A percentile compares a stretch with the other conserved stretches of the same genome.
Evolutionary conservation across 2,888 invertebrate species (phyloP).

Genomic region (Chrysina gloriosa): DNA sequence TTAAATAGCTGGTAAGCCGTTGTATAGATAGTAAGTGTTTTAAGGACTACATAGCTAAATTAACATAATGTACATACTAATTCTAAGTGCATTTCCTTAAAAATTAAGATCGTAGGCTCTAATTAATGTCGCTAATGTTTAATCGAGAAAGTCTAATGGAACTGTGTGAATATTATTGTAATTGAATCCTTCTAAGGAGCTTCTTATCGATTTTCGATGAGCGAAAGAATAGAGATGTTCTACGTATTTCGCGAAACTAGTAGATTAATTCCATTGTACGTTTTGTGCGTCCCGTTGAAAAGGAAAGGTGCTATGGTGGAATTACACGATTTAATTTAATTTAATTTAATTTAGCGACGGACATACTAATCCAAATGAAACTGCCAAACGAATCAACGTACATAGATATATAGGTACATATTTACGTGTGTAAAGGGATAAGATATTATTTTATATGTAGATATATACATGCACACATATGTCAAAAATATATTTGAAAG

Average conservation of each 20-base stretch:
- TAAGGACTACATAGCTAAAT: conserved; percentile 5
- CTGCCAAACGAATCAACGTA: conserved; percentile 31
- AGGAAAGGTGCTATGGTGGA: conserved; percentile 30
- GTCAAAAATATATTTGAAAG: too few species aligned
- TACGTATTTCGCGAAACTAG: conserved; percentile 1
- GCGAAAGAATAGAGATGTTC: not conserved
- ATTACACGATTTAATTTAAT: not conserved
- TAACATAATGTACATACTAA: conserved; percentile 13
- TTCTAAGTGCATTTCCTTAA: conserved; percentile 13
- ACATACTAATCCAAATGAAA: conserved; percentile 21
- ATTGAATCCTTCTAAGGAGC: conserved; percentile 1
- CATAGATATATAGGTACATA: too few species aligned
- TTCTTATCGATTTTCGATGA: conserved; percentile 19
- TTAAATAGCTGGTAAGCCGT: conserved; percentile 1
- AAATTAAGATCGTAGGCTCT: conserved; percentile 2
- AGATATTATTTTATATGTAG: not conserved
- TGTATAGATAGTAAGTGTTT: conserved; percentile 30
- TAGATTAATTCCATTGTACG: not conserved
- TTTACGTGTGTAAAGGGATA: not conserved
- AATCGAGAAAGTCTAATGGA: not conserved
- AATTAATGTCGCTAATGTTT: conserved; percentile 18
- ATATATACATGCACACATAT: not conserved
- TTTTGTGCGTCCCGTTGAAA: conserved; percentile 24
- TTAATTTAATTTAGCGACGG: conserved; percentile 4
- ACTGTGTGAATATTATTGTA: conserved; percentile 1